These are phyloP conservation scores for Hipparchia semele DNA, from an alignment of 2,888 invertebrate genomes.

Conservation along the genomic window DNA sequence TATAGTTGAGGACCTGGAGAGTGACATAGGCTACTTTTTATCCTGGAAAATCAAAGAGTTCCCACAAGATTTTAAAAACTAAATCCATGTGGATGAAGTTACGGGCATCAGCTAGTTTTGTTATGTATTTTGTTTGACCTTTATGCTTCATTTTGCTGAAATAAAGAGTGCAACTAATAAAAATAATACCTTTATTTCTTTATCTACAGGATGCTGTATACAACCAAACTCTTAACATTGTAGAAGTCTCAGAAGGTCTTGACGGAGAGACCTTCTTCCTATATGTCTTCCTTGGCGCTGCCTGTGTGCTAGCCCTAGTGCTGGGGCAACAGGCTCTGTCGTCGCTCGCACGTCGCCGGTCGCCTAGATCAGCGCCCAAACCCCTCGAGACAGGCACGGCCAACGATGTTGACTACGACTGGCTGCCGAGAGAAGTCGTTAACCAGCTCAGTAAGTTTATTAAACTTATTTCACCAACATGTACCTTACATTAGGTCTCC, in stretches of 20 bases:
- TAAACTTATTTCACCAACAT: too few species aligned
- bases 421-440: conserved; percentile 97
- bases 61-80: too few species aligned
- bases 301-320: conserved; percentile 93
- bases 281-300: conserved; percentile 96
- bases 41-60: too few species aligned
- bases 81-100: too few species aligned
- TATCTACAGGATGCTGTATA: conserved; percentile 92
- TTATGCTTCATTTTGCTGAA: not conserved
- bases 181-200: not conserved
- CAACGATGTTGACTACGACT: conserved; percentile 98
- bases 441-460: conserved; percentile 90
- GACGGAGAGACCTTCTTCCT: conserved; percentile 99
- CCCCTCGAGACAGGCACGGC: conserved; percentile 96
- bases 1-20: too few species aligned
- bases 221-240: conserved; percentile 98
- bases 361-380: conserved; percentile 79
- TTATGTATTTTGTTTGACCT: not conserved
- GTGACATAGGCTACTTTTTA: too few species aligned
- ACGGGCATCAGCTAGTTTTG: too few species aligned
- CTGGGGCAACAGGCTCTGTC: conserved; percentile 94
- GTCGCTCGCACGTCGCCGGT: conserved; percentile 90
- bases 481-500: too few species aligned
- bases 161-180: not conserved
- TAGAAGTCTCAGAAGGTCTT: conserved; percentile 97